Percentiles rank a stretch among this genome's conserved stretches.
These are phyloP conservation scores for Myiotriccus ornatus DNA, from an alignment of 2,797 vertebrate species.

Conservation along the genomic window DNA sequence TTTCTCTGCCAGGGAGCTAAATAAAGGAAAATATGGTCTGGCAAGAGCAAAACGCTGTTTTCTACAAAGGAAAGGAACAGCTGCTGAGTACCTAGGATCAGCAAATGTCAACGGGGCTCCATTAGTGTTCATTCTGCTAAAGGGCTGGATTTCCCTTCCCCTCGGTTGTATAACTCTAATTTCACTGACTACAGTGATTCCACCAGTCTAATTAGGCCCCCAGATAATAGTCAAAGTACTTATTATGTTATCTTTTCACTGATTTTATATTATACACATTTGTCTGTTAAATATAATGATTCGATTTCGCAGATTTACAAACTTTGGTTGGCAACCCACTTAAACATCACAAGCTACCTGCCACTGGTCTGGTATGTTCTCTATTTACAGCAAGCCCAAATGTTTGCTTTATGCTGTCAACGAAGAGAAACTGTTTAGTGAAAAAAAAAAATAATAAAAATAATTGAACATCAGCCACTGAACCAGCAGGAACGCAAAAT, in stretches of 20 bases:
- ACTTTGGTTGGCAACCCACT: not conserved
- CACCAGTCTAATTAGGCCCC: conserved; percentile 56
- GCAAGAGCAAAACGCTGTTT: not conserved
- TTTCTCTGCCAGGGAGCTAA: not conserved
- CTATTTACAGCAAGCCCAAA: conserved; percentile 1
- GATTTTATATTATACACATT: conserved; percentile 63
- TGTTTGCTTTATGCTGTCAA: conserved; percentile 46
- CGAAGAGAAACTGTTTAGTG: not conserved
- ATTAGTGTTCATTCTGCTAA: not conserved
- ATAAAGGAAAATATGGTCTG: not conserved
- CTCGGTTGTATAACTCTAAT: conserved; percentile 26
- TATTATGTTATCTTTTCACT: conserved; percentile 63
- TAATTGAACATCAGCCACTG: conserved; percentile 30
- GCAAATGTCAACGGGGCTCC: conserved; percentile 38
- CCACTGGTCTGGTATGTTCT: conserved; percentile 13
- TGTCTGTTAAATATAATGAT: conserved; percentile 48
- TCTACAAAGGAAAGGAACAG: not conserved
- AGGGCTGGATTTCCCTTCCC: conserved; percentile 44
- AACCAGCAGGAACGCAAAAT: conserved; percentile 48
- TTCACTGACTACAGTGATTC: conserved; percentile 53
- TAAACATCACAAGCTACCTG: conserved; percentile 52
- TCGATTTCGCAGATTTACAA: conserved; percentile 38
- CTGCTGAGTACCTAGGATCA: conserved; percentile 44
- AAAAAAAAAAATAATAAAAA: not conserved
- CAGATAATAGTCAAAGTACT: conserved; percentile 63